Conservation (phyloP, 2,888 invertebrate genomes). For the Polymixis flavicincta region DNA sequence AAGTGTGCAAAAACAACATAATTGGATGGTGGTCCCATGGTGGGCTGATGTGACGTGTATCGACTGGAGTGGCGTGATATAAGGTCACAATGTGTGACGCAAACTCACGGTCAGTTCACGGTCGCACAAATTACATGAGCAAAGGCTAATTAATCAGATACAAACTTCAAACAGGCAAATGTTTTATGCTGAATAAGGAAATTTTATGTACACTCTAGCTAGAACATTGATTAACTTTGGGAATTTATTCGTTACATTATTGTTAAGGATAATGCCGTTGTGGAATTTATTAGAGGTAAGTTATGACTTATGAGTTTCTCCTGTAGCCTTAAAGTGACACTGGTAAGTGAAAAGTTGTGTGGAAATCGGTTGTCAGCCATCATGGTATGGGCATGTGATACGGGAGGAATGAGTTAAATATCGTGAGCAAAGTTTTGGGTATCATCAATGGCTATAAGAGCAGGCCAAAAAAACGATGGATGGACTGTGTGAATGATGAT, state of each 20-base stretch:
- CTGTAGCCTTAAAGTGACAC: too few relatives aligned
- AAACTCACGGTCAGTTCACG: slow-evolving; percentile 65
- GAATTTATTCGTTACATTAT: slow-evolving; percentile 6
- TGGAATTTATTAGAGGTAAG: not conserved
- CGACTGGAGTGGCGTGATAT: slow-evolving; percentile 55
- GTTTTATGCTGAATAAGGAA: slow-evolving; percentile 27
- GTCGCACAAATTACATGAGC: slow-evolving; percentile 54
- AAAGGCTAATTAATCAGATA: slow-evolving; percentile 32
- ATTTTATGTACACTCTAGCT: slow-evolving; percentile 4
- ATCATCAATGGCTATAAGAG: too few relatives aligned
- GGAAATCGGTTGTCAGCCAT: too few relatives aligned
- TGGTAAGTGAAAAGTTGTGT: too few relatives aligned
- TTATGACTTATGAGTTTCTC: too few relatives aligned
- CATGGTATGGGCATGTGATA: too few relatives aligned
- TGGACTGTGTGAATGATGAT: too few relatives aligned
- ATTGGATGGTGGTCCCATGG: slow-evolving; percentile 40
- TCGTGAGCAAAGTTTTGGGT: too few relatives aligned
- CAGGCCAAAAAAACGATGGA: too few relatives aligned
- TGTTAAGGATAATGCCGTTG: slow-evolving; percentile 14
- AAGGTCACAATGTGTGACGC: slow-evolving; percentile 45
- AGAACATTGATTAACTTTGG: not conserved
- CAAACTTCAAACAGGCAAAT: slow-evolving; percentile 24
- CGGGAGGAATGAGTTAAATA: too few relatives aligned
- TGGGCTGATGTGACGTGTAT: slow-evolving; percentile 51
- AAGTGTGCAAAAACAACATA: slow-evolving; percentile 26